phyloP scores from a whole-genome alignment of 2,797 vertebrate species.

The Sternotherus odoratus region DNA sequence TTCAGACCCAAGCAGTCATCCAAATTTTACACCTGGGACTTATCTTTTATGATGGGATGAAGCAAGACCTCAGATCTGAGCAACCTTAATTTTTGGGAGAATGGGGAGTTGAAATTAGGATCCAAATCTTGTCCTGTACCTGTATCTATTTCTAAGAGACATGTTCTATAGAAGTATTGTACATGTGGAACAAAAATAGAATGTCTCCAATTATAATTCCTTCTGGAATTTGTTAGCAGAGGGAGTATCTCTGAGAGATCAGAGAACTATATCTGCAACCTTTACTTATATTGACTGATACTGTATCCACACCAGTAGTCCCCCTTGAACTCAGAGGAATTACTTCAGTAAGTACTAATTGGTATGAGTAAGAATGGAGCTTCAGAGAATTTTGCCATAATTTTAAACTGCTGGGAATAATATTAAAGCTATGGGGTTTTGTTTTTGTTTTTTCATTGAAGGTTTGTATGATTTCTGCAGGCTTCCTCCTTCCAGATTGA shows the following conservation, averaged over 20 bases:
- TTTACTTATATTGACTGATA: not conserved
- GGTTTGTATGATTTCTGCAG: not conserved
- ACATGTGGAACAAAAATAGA: not conserved
- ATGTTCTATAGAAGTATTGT: not conserved
- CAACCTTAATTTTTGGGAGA: not conserved
- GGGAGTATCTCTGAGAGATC: not conserved
- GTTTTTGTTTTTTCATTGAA: not conserved
- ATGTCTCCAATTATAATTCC: not conserved
- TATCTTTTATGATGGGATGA: not conserved
- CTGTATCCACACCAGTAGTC: not conserved
- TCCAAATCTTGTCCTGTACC: not conserved
- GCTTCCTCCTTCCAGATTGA: not conserved
- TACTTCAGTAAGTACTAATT: not conserved
- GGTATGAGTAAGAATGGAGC: not conserved
- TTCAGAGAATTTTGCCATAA: not conserved
- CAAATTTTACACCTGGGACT: not conserved
- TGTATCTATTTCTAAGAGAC: not conserved
- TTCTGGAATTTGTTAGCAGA: not conserved
- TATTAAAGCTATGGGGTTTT: not conserved
- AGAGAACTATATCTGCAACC: not conserved
- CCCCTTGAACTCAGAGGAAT: not conserved
- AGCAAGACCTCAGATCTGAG: not conserved
- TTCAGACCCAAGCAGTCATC: not conserved
- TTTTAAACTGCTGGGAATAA: not conserved
- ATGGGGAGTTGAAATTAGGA: not conserved